Evolutionary conservation across 2,888 invertebrate species (phyloP).

Genomic region (Gastrophysa polygoni): DNA sequence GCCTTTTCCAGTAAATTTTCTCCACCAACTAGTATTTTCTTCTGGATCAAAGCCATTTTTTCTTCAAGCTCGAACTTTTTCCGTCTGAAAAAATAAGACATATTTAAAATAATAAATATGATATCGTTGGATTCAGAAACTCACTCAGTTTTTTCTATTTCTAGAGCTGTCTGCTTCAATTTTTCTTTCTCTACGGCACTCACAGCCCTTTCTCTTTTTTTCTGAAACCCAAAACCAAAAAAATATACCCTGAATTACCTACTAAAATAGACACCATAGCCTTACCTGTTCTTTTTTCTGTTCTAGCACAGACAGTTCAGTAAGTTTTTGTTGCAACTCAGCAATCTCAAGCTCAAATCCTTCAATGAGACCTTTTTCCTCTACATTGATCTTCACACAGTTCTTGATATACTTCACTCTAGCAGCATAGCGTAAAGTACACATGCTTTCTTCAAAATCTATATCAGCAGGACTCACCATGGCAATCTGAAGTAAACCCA

Average conservation of each 20-base stretch:
- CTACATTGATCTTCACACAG: constrained; percentile 94
- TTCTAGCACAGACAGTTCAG: constrained; percentile 47
- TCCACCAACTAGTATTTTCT: constrained; percentile 96
- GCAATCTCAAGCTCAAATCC: constrained; percentile 98
- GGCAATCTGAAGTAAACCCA: constrained; percentile 72
- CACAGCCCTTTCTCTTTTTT: constrained; percentile 41
- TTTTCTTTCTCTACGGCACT: constrained; percentile 46
- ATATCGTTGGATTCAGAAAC: constrained; percentile 28
- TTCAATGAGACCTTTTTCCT: constrained; percentile 93
- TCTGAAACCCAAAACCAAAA: constrained; percentile 54
- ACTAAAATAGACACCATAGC: constrained; percentile 41
- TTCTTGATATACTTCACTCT: constrained; percentile 98
- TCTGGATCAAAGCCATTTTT: constrained; percentile 88
- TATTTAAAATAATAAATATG: constrained; percentile 21
- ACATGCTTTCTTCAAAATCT: constrained; percentile 97
- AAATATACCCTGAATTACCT: constrained; percentile 63
- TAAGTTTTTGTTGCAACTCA: constrained; percentile 68
- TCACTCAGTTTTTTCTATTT: constrained; percentile 55
- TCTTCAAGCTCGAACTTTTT: constrained; percentile 85
- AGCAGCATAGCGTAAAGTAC: constrained; percentile 95
- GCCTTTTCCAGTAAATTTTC: constrained; percentile 98
- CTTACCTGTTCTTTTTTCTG: constrained; percentile 43
- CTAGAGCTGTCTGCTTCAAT: constrained; percentile 50
- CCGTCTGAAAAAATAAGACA: constrained; percentile 52
- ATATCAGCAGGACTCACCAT: constrained; percentile 96